Evolutionary conservation across 1,140 invertebrate species (phyloP).

Genomic region (Bombyx mandarina): DNA sequence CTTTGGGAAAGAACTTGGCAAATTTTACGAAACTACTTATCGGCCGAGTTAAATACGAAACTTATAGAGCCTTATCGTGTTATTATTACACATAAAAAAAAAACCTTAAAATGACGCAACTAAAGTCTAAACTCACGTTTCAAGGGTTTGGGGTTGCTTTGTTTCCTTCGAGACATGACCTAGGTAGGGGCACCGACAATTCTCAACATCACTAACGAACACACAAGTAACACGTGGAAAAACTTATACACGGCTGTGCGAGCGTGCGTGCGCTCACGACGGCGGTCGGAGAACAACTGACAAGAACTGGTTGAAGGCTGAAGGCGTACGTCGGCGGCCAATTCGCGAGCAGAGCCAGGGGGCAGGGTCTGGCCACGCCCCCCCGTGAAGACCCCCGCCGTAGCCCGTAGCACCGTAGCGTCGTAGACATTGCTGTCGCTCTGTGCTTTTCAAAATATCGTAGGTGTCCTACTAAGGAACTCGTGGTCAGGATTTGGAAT

Average conservation of each 20-base stretch:
- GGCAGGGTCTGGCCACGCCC: constrained; percentile 39
- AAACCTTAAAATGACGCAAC: constrained; percentile 3
- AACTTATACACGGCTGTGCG: constrained; percentile 20
- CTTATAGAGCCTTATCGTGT: too few relatives aligned
- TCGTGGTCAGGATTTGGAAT: too few relatives aligned
- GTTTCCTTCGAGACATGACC: constrained; percentile 75
- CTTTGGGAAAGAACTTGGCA: too few relatives aligned
- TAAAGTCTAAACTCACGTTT: constrained; percentile 70
- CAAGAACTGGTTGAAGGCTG: constrained; percentile 13
- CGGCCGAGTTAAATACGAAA: too few relatives aligned
- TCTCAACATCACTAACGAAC: constrained; percentile 53
- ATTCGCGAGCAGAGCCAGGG: constrained; percentile 32
- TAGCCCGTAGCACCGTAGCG: constrained; percentile 34
- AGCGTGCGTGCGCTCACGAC: constrained; percentile 20
- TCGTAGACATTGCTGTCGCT: constrained; percentile 24
- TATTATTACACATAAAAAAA: background rate
- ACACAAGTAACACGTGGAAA: constrained; percentile 26
- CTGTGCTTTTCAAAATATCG: constrained; percentile 1
- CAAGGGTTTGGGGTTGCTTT: constrained; percentile 75
- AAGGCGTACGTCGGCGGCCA: constrained; percentile 10
- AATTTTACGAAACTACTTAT: too few relatives aligned
- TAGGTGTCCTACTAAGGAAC: too few relatives aligned
- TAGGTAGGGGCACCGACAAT: constrained; percentile 32
- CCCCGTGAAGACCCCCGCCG: constrained; percentile 18
- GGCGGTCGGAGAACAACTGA: constrained; percentile 34